Evolutionary conservation across 2,888 invertebrate species (phyloP).

Genomic region (Drosophila meridionalis): DNA sequence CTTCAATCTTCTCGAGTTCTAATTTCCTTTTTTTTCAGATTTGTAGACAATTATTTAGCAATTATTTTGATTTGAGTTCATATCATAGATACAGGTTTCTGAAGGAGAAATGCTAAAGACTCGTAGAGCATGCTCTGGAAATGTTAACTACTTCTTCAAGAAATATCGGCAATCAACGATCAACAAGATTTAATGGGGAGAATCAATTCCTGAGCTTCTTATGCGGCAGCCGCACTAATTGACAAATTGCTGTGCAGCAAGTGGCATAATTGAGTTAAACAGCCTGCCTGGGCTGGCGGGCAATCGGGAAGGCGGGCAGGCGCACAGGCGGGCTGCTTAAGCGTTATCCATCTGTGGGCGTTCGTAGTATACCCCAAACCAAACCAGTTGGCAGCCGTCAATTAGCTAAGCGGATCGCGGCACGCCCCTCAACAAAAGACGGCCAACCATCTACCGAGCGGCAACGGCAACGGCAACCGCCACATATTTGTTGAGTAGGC

Average conservation of each 20-base stretch:
- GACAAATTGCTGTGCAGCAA: slow-evolving; percentile 76
- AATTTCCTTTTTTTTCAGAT: no score
- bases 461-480: slow-evolving; percentile 30
- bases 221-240: slow-evolving; percentile 62
- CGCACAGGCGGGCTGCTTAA: slow-evolving; percentile 43
- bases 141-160: background rate
- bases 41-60: background rate
- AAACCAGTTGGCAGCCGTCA: slow-evolving; percentile 75
- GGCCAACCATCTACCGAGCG: slow-evolving; percentile 21
- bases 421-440: slow-evolving; percentile 63
- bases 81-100: background rate
- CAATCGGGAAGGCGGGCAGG: background rate
- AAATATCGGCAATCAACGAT: slow-evolving; percentile 22
- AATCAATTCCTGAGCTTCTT: slow-evolving; percentile 35
- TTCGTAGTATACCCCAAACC: slow-evolving; percentile 47
- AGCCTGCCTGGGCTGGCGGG: slow-evolving; percentile 22
- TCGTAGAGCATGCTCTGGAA: background rate
- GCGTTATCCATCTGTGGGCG: slow-evolving; percentile 75
- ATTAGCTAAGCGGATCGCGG: slow-evolving; percentile 78
- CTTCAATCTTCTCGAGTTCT: background rate
- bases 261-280: slow-evolving; percentile 75
- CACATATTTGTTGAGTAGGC: slow-evolving; percentile 60
- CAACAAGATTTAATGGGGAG: slow-evolving; percentile 21
- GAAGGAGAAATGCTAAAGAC: background rate
- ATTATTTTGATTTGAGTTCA: background rate